Percentiles rank a stretch among this genome's conserved stretches.
Evolutionary conservation across 2,113 vertebrate species (phyloP).

Genomic region (Sitta europaea): DNA sequence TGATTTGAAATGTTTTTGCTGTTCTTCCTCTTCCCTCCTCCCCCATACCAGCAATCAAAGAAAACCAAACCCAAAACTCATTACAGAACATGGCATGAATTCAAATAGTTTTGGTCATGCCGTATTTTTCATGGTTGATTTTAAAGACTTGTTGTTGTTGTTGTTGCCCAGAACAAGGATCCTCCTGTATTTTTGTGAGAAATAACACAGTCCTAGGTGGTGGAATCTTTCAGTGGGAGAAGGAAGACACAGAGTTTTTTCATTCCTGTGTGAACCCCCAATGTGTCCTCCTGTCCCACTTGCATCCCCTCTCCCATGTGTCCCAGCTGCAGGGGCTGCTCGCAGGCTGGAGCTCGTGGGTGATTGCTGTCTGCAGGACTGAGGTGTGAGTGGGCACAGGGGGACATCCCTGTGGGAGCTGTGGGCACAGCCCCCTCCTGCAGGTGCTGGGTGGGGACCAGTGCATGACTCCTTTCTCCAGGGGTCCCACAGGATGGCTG

Average conservation of each 20-base stretch:
- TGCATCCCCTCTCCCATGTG: neutral
- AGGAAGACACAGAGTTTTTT: neutral
- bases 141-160: neutral
- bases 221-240: neutral
- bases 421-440: neutral
- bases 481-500: neutral
- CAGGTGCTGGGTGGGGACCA: neutral
- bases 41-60: neutral
- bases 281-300: neutral
- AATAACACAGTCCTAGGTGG: neutral
- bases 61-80: neutral
- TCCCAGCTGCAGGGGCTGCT: neutral
- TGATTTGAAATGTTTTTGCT: neutral
- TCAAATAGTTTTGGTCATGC: neutral
- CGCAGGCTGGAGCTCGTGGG: neutral
- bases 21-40: neutral
- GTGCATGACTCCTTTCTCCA: neutral
- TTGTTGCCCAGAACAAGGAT: neutral
- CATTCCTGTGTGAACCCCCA: neutral
- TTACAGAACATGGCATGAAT: neutral
- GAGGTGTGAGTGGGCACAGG: neutral
- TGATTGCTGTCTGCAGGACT: rapidly evolving
- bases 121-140: neutral
- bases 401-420: neutral
- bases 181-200: neutral